These are phyloP conservation scores for Pantherophis guttatus DNA, from an alignment of 2,113 vertebrate species.

Conservation along the genomic window DNA sequence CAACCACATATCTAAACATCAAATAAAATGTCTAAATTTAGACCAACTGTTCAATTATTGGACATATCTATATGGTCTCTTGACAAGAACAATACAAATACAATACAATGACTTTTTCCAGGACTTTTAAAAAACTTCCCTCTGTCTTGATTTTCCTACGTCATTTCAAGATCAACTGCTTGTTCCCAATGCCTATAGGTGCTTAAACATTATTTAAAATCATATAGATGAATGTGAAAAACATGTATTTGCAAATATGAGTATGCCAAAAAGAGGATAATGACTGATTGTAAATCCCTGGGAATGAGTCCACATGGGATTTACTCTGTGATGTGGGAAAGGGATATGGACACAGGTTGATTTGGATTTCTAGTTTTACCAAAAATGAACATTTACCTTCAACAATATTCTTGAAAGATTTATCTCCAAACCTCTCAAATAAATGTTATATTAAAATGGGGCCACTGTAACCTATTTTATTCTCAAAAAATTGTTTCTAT, in stretches of 20 bases:
- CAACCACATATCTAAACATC: neutral
- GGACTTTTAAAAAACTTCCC: neutral
- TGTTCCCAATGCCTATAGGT: neutral
- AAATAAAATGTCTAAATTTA: neutral
- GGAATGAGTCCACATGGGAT: neutral
- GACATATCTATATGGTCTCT: neutral
- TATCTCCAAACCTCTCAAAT: neutral
- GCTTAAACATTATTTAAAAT: neutral
- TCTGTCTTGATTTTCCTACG: neutral
- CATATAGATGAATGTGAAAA: neutral
- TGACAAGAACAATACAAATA: neutral
- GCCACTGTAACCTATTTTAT: neutral
- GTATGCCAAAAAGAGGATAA: neutral
- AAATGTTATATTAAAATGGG: neutral
- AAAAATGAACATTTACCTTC: neutral
- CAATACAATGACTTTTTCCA: neutral
- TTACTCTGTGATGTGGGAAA: neutral
- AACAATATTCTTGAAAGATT: neutral
- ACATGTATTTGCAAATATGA: neutral
- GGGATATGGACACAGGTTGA: neutral
- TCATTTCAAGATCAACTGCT: neutral
- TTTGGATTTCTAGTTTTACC: neutral
- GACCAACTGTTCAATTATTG: neutral
- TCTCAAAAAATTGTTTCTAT: neutral
- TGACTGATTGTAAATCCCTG: too few relatives aligned